Percentiles rank a stretch among this genome's conserved stretches.
Conservation (phyloP, 1,140 invertebrate species). For the Macrosteles quadrilineatus region DNA sequence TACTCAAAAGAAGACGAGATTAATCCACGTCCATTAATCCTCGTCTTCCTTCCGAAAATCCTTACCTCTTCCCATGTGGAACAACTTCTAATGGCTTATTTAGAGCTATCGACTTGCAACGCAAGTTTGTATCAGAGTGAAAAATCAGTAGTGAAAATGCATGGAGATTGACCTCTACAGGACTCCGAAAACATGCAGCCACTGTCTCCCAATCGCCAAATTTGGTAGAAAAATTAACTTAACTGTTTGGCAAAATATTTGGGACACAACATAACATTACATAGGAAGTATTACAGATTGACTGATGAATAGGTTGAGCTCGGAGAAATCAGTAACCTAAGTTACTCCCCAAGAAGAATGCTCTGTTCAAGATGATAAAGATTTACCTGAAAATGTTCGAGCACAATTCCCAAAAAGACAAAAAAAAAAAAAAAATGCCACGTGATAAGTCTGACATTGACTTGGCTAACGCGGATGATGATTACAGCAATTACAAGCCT, state of each 20-base stretch:
- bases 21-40: neutral
- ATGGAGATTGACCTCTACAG: neutral
- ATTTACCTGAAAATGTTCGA: too few relatives aligned
- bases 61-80: neutral
- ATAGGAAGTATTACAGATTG: neutral
- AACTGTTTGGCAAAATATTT: neutral
- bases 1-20: neutral
- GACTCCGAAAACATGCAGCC: neutral
- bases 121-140: neutral
- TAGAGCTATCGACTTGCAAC: neutral
- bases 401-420: too few relatives aligned
- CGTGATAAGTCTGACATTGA: too few relatives aligned
- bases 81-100: neutral
- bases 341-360: too few relatives aligned
- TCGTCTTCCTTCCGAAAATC: too few relatives aligned
- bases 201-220: neutral
- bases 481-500: too few relatives aligned
- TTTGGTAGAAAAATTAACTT: neutral
- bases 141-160: neutral
- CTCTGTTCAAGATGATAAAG: too few relatives aligned
- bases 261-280: neutral
- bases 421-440: too few relatives aligned
- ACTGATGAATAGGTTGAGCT: neutral
- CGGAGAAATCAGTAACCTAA: neutral
- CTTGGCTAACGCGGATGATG: too few relatives aligned